Evolutionary conservation across 2,113 vertebrate genomes (phyloP).

Genomic region (Mus spicilegus): DNA sequence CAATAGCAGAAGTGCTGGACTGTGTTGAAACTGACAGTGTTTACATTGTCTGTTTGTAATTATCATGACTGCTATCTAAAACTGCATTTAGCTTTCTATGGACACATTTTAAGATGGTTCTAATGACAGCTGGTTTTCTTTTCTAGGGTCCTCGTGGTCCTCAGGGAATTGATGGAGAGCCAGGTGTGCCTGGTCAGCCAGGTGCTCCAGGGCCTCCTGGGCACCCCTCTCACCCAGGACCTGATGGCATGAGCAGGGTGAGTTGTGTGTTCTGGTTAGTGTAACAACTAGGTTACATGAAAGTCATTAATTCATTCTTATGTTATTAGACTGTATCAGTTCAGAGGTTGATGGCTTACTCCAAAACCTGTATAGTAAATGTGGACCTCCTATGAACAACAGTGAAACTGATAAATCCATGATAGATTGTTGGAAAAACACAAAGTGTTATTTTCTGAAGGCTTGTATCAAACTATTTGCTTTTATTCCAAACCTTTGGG

Average conservation of each 20-base stretch:
- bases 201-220: constrained; percentile 96
- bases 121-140: constrained; percentile 54
- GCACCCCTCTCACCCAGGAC: constrained; percentile 91
- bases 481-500: background rate
- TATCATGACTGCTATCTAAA: background rate
- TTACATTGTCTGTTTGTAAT: background rate
- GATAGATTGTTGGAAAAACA: background rate
- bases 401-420: background rate
- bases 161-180: constrained; percentile 95
- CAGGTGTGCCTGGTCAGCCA: constrained; percentile 96
- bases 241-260: constrained; percentile 89
- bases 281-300: too few species aligned
- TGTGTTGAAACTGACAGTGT: background rate
- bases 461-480: background rate
- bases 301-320: background rate
- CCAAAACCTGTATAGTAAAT: background rate
- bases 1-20: background rate
- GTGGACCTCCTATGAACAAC: background rate
- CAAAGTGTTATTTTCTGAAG: background rate
- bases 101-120: background rate
- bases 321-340: background rate
- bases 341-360: background rate
- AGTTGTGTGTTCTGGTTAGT: constrained; percentile 47
- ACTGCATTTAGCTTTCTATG: background rate
- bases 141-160: constrained; percentile 93